phyloP scores from a whole-genome alignment of 2,113 vertebrate species.

The Grallaria varia region DNA sequence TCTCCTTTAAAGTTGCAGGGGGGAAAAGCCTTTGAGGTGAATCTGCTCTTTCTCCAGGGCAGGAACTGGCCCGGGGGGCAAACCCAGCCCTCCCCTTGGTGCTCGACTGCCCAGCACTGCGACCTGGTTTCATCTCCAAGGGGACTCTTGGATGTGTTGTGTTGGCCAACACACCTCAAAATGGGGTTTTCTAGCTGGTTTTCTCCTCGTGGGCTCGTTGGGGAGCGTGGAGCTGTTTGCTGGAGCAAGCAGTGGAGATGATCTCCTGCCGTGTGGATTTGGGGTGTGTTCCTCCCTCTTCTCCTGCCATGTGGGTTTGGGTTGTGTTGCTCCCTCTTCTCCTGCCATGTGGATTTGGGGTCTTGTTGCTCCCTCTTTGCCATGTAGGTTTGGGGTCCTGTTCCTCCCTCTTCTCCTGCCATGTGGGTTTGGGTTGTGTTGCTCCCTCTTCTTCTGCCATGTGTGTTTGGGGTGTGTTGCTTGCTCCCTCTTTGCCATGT shows the following conservation, averaged over 20 bases:
- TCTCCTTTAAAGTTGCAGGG: fast-evolving
- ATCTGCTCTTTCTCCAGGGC: background rate
- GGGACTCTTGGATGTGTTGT: constrained; percentile 21
- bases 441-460: fast-evolving
- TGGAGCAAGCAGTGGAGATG: background rate
- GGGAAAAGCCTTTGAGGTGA: background rate
- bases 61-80: background rate
- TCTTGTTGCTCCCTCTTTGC: too few species aligned
- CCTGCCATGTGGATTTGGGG: too few species aligned
- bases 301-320: too few species aligned
- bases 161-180: background rate
- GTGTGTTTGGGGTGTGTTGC: too few species aligned
- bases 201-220: background rate
- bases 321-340: too few species aligned
- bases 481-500: too few species aligned
- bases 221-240: background rate
- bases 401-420: fast-evolving
- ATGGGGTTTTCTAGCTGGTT: background rate
- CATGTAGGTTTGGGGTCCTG: too few species aligned
- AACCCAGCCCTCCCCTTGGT: background rate
- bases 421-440: too few species aligned
- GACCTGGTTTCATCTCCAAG: too few species aligned
- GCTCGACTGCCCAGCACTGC: background rate
- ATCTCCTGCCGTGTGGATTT: fast-evolving
- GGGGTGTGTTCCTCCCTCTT: fast-evolving